These are phyloP conservation scores for Tretioscincus oriximinensis DNA, from an alignment of 2,113 vertebrate species.

Conservation along the genomic window DNA sequence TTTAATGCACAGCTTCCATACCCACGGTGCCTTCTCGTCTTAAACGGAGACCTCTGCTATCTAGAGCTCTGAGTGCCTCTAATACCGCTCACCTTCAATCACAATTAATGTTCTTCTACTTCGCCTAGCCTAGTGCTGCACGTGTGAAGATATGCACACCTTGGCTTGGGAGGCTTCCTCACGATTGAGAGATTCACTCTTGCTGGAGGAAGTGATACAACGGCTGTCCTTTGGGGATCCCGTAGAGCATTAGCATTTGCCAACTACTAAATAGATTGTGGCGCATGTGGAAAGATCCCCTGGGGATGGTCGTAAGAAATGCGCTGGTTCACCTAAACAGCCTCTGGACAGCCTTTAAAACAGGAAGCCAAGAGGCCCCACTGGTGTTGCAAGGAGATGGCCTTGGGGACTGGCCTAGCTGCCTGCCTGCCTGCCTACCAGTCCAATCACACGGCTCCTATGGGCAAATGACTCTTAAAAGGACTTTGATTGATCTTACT, in stretches of 20 bases:
- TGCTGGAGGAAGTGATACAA: slow-evolving; percentile 43
- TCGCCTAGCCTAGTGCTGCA: not conserved
- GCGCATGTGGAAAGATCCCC: slow-evolving; percentile 30
- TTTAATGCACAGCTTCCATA: not conserved
- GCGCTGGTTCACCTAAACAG: slow-evolving; percentile 46
- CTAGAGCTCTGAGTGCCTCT: not conserved
- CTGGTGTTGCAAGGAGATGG: not conserved
- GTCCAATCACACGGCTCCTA: slow-evolving; percentile 31
- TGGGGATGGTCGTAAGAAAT: slow-evolving; percentile 43
- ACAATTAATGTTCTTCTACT: not conserved
- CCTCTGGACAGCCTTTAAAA: slow-evolving; percentile 46
- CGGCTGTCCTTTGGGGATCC: slow-evolving; percentile 50
- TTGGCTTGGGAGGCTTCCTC: not conserved
- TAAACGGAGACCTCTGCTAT: too few relatives aligned
- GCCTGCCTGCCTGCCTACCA: slow-evolving; percentile 17
- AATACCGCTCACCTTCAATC: not conserved
- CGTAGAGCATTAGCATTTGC: slow-evolving; percentile 40
- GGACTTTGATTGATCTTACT: slow-evolving; percentile 42
- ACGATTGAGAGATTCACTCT: slow-evolving; percentile 1
- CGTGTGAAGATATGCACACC: not conserved
- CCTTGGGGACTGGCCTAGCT: not conserved
- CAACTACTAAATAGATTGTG: slow-evolving; percentile 46
- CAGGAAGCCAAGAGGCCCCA: slow-evolving; percentile 35
- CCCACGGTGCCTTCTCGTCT: too few relatives aligned
- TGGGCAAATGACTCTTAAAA: slow-evolving; percentile 50